Percentiles rank a stretch among this genome's conserved stretches.
These are phyloP conservation scores for Pomacea maculata DNA, from an alignment of 1,140 invertebrate genomes.

Conservation along the genomic window DNA sequence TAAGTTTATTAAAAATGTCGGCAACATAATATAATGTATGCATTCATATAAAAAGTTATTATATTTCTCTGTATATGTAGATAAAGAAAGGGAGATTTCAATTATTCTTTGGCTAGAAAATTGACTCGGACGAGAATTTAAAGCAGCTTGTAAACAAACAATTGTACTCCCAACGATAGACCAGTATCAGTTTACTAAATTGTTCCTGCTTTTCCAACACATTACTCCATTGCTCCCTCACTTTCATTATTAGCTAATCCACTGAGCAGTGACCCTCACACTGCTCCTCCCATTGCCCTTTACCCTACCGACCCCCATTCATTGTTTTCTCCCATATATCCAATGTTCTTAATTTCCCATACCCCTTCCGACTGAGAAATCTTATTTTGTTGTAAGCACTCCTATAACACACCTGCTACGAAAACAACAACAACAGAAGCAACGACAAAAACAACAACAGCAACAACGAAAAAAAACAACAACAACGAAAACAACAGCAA, in stretches of 20 bases:
- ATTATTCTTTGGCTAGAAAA: not conserved
- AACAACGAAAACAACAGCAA: too few relatives aligned
- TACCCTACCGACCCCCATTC: not conserved
- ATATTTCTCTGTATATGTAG: not conserved
- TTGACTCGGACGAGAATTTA: too few relatives aligned
- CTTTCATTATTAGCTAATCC: not conserved
- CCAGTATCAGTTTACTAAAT: too few relatives aligned
- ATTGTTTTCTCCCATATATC: not conserved
- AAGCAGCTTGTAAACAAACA: not conserved
- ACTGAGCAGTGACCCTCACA: not conserved
- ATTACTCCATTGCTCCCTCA: not conserved
- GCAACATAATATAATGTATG: not conserved
- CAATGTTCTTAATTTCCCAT: not conserved
- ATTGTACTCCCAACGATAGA: too few relatives aligned
- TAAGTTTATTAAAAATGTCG: not conserved
- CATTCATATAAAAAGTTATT: not conserved
- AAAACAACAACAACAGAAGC: too few relatives aligned
- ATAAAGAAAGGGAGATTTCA: not conserved
- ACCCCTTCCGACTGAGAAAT: not conserved
- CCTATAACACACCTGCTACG: not conserved
- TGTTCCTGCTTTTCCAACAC: too few relatives aligned
- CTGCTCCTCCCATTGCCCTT: not conserved
- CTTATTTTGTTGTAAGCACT: not conserved
- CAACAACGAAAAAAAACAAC: too few relatives aligned
- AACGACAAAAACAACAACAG: too few relatives aligned